Percentiles rank a stretch among this genome's conserved stretches.
Conservation (phyloP, 2,797 vertebrate species). For the Muraenolepis orangiensis region DNA sequence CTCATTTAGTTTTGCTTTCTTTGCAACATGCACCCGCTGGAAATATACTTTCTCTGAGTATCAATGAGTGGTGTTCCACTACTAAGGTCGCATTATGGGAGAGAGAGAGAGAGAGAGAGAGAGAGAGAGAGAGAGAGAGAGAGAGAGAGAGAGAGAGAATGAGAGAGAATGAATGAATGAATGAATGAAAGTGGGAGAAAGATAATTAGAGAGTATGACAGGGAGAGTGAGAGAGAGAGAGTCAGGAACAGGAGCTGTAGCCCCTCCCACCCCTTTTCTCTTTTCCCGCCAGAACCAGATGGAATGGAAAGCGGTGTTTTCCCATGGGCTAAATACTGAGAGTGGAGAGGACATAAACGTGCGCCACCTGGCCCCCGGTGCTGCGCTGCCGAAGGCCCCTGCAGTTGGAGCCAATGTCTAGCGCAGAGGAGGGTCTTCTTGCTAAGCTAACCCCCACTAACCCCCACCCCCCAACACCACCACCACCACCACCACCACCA, state of each 20-base stretch:
- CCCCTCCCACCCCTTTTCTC: constrained; percentile 24
- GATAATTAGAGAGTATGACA: neutral
- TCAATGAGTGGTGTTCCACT: constrained; percentile 16
- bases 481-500: no score
- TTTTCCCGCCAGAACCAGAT: constrained; percentile 38
- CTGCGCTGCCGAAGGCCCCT: constrained; percentile 69
- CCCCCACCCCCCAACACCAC: constrained; percentile 45
- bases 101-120: constrained; percentile 1
- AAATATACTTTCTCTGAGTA: constrained; percentile 34
- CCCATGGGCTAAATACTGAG: constrained; percentile 75
- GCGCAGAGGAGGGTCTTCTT: constrained; percentile 63
- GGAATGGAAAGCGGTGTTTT: constrained; percentile 63
- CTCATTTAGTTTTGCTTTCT: constrained; percentile 34
- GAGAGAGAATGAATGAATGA: no score
- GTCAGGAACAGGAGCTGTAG: constrained; percentile 35
- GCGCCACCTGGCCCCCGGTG: constrained; percentile 57
- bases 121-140: neutral
- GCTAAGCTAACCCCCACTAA: constrained; percentile 67
- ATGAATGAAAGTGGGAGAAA: no score
- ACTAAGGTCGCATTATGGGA: neutral
- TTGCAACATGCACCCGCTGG: constrained; percentile 9
- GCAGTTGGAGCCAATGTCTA: constrained; percentile 77
- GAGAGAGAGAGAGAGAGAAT: constrained; percentile 1
- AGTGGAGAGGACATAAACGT: constrained; percentile 61
- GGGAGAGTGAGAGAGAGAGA: constrained; percentile 9